These are phyloP conservation scores for Ancistrus triradiatus DNA, from an alignment of 2,113 vertebrate species.

Conservation along the genomic window DNA sequence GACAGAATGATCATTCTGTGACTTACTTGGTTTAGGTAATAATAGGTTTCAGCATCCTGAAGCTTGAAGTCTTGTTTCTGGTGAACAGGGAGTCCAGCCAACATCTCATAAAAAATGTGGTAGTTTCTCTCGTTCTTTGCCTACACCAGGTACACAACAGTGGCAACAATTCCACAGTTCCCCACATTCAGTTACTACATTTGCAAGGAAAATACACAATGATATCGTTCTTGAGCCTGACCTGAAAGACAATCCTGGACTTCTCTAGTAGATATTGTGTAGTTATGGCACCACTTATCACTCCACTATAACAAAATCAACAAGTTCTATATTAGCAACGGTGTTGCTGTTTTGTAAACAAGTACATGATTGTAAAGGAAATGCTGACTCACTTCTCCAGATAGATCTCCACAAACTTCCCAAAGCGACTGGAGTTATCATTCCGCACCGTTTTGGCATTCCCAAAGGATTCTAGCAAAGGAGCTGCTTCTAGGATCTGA, in stretches of 20 bases:
- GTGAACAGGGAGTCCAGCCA: slow-evolving; percentile 84
- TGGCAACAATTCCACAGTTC: no score
- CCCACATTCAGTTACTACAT: no score
- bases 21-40: slow-evolving; percentile 49
- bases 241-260: slow-evolving; percentile 97
- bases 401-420: slow-evolving; percentile 93
- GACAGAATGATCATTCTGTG: no score
- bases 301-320: no score
- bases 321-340: no score
- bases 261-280: slow-evolving; percentile 98
- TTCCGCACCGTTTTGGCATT: slow-evolving; percentile 98
- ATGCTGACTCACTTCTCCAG: slow-evolving; percentile 88
- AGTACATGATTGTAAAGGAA: slow-evolving; percentile 5
- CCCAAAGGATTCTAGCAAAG: slow-evolving; percentile 93
- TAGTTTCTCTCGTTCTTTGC: slow-evolving; percentile 96
- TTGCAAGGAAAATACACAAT: no score
- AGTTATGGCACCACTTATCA: slow-evolving; percentile 98
- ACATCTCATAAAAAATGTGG: slow-evolving; percentile 96
- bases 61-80: slow-evolving; percentile 80
- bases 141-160: slow-evolving; percentile 58
- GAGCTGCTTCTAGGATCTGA: slow-evolving; percentile 93
- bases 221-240: slow-evolving; percentile 45
- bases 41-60: slow-evolving; percentile 92
- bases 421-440: slow-evolving; percentile 96
- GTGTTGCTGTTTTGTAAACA: no score